Conservation (phyloP, 1,140 invertebrate genomes). For the Halesus radiatus region DNA sequence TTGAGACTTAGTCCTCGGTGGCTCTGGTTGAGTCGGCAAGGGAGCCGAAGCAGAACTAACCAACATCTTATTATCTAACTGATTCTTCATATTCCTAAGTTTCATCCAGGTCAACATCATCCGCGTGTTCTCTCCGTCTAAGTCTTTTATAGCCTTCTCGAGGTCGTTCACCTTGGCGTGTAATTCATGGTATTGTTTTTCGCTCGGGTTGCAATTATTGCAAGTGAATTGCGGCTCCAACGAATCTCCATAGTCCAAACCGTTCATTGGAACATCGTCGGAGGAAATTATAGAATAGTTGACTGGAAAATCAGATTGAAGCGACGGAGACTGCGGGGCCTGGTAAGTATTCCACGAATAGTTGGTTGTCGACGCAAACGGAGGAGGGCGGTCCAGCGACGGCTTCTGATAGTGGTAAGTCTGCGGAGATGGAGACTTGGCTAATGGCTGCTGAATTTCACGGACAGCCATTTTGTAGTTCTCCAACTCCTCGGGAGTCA, state of each 20-base stretch:
- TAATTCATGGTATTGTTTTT: not conserved
- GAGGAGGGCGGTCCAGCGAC: not conserved
- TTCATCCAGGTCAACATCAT: not conserved
- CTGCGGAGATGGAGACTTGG: not conserved
- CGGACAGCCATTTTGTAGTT: not conserved
- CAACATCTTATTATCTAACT: not conserved
- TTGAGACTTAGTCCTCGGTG: not conserved
- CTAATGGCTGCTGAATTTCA: not conserved
- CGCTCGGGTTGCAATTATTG: not conserved
- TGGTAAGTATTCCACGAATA: not conserved
- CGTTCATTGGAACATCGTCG: too few relatives aligned
- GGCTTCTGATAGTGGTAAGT: not conserved
- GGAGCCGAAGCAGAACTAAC: not conserved
- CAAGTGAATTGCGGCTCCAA: not conserved
- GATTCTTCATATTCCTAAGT: not conserved
- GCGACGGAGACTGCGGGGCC: not conserved
- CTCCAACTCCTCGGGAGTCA: conserved; percentile 4
- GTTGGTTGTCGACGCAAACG: not conserved
- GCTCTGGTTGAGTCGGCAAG: not conserved
- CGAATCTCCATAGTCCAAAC: too few relatives aligned
- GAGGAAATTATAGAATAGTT: too few relatives aligned
- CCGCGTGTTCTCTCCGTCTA: not conserved
- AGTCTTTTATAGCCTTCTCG: not conserved
- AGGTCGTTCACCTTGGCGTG: not conserved
- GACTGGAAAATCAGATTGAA: too few relatives aligned